Percentiles rank a stretch among this genome's conserved stretches.
These are phyloP conservation scores for Penaeus chinensis DNA, from an alignment of 1,140 invertebrate species.

Conservation along the genomic window DNA sequence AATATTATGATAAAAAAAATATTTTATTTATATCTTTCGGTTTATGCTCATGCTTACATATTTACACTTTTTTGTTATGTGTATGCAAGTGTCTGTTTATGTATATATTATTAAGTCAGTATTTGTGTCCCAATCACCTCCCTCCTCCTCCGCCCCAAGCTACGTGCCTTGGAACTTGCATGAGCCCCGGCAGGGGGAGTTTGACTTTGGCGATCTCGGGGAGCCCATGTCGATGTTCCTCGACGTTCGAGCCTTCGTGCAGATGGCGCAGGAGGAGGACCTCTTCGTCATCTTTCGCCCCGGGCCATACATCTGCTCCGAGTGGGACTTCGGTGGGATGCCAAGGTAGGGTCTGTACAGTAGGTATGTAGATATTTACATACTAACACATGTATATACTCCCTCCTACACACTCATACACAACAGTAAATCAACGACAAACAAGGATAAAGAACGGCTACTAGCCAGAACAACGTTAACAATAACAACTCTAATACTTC, in stretches of 20 bases:
- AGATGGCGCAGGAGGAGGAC: constrained; percentile 63
- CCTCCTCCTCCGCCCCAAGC: background rate
- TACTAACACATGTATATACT: background rate
- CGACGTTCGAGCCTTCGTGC: constrained; percentile 70
- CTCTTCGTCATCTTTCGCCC: constrained; percentile 67
- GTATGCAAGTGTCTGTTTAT: too few relatives aligned
- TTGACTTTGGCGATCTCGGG: constrained; percentile 68
- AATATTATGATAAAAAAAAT: too few relatives aligned
- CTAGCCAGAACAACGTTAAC: background rate
- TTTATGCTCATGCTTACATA: too few relatives aligned
- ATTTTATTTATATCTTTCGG: too few relatives aligned
- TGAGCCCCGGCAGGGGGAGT: constrained; percentile 69
- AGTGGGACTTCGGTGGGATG: constrained; percentile 70
- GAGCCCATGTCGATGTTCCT: constrained; percentile 78
- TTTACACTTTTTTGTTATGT: too few relatives aligned
- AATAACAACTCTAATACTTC: background rate
- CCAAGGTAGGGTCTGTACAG: constrained; percentile 61
- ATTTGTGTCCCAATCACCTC: background rate
- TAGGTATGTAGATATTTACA: background rate
- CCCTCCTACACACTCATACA: too few relatives aligned
- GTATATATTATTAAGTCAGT: too few relatives aligned
- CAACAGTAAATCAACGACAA: background rate
- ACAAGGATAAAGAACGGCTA: background rate
- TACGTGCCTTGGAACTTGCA: constrained; percentile 74
- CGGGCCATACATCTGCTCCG: constrained; percentile 70